Base-by-base conservation (phyloP, 53 echinoderm and acorn worm species). In the Zoroaster sp. region DNA sequence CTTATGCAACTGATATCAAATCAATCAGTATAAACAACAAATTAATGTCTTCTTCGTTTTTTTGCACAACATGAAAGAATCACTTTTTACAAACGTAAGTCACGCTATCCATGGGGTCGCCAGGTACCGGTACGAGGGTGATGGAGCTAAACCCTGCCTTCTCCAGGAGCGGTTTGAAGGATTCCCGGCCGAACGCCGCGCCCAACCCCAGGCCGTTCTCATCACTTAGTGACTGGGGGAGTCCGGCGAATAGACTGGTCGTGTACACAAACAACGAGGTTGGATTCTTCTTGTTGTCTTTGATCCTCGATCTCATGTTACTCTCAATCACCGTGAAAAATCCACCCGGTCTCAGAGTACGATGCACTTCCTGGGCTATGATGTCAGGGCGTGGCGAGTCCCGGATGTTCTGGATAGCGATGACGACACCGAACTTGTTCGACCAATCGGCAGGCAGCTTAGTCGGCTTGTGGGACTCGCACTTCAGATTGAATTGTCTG, bases 401-500 rank as follows among this genome's bases (percentile, higher is more conserved):
- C 25, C 87, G 91, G 33, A 91, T 68, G 41, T 77, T 67, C 54
- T 87, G 47, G 31, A 66, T 87, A 39, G 87, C 86, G 67, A 77
- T 36, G 31, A 87, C 87, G 5, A 77, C 66, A 39, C 87, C 91
- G 35, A 87, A 91, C 42, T 78, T 77, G 36, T 8, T 69, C 41
- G 87, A 77, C 91, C 91, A 91, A 41, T 91, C 91, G 14, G 78
- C 76, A 31, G 87, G 91, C 35, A 87, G 54, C 30, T 77, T 67
- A 14, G 77, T 70, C 40, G 68, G 67, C 20, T 87, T 78, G 45
- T 77, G 77, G 33, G 72, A 31, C 46, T 69, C 77, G 13, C 72
- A 68, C 35, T 13, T 74, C 33, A 77, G 68, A 35, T 87, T 68
- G 41, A 75, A 87, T 23, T 87, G 68, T 40, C 49, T 77, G 66